These are phyloP conservation scores for Cercopithecus neglectus DNA, from an alignment of 2,797 vertebrate species.

Conservation along the genomic window DNA sequence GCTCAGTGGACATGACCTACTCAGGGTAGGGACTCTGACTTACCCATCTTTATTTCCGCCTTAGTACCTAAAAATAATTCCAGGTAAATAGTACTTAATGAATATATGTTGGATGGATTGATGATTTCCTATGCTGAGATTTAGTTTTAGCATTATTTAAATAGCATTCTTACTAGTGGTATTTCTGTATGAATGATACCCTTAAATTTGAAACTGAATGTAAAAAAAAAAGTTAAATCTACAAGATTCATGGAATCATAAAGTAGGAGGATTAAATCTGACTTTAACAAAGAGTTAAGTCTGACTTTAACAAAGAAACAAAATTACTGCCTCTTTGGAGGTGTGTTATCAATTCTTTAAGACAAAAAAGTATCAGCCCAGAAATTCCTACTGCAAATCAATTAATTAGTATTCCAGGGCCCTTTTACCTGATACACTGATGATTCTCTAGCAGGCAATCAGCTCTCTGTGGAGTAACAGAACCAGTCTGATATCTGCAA, in stretches of 20 bases:
- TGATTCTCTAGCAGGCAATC: neutral
- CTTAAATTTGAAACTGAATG: conserved; percentile 9
- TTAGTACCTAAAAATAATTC: neutral
- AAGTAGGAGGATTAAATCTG: neutral
- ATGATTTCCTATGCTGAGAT: neutral
- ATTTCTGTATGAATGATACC: neutral
- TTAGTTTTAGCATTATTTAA: conserved; percentile 25
- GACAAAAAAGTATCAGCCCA: neutral
- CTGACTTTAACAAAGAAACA: conserved; percentile 15
- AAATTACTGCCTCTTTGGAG: neutral
- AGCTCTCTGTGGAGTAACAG: neutral
- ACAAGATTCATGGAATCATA: neutral
- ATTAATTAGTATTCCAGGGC: neutral
- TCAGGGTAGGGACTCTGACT: neutral
- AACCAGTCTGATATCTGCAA: conserved; percentile 6
- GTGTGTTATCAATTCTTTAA: neutral
- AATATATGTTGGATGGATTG: neutral
- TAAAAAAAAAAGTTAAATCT: neutral
- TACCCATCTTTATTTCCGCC: neutral
- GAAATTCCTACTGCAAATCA: conserved; percentile 38
- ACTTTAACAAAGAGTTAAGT: neutral
- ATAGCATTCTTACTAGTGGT: neutral
- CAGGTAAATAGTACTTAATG: neutral
- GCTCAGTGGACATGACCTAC: neutral
- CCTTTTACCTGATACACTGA: neutral